These are phyloP conservation scores for Idaea straminata DNA, from an alignment of 2,888 invertebrate species.

Conservation along the genomic window DNA sequence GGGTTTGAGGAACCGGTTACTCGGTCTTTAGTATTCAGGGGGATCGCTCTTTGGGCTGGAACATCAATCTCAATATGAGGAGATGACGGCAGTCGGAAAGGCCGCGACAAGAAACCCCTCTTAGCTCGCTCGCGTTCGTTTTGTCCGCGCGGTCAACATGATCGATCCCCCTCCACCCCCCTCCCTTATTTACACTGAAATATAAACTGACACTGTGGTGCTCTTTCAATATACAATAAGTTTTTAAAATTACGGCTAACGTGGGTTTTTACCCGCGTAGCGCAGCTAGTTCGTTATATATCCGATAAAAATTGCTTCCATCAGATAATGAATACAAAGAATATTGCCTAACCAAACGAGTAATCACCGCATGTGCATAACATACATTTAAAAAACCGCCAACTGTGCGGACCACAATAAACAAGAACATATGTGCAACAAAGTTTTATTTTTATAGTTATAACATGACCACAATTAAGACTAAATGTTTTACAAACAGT, in stretches of 20 bases:
- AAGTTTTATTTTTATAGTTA: neutral
- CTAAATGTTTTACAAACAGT: neutral
- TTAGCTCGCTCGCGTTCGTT: constrained; percentile 56
- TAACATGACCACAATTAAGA: neutral
- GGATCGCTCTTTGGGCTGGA: constrained; percentile 54
- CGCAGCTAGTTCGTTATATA: too few relatives aligned
- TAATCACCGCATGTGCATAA: neutral
- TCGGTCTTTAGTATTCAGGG: constrained; percentile 72
- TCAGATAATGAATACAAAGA: neutral
- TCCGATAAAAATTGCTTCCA: too few relatives aligned
- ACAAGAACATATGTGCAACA: neutral
- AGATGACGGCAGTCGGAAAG: constrained; percentile 73
- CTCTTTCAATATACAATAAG: too few relatives aligned
- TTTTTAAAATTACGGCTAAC: too few relatives aligned
- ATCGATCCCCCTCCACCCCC: constrained; percentile 45
- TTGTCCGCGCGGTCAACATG: constrained; percentile 44
- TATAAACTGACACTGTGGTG: neutral
- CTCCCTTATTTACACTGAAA: neutral
- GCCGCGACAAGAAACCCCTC: constrained; percentile 74
- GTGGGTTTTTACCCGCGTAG: too few relatives aligned
- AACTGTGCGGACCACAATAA: neutral
- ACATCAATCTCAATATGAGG: constrained; percentile 77
- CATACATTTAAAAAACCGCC: neutral
- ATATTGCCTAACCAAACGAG: neutral
- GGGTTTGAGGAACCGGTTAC: constrained; percentile 58